Conservation (phyloP, 2,888 invertebrate species). For the Physocephala rufipes region DNA sequence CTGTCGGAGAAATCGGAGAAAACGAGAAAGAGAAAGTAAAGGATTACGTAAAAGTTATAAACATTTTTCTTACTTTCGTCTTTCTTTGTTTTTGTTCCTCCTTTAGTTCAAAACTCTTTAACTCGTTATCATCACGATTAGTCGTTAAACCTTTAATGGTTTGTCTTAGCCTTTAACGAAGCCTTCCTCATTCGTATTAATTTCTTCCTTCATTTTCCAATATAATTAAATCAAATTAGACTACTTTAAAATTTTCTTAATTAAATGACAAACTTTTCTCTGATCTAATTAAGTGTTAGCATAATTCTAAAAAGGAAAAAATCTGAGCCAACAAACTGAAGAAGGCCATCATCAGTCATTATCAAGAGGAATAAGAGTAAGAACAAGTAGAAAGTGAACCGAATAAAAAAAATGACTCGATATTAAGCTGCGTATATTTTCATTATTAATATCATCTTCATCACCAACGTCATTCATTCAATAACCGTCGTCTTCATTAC, state of each 20-base stretch:
- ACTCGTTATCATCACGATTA: no score
- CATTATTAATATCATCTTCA: conserved; percentile 5
- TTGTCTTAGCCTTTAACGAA: no score
- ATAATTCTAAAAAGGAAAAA: conserved; percentile 1
- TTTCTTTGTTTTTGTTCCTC: background rate
- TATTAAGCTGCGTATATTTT: background rate
- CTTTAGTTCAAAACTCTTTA: background rate
- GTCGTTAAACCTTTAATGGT: no score
- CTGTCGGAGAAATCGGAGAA: no score
- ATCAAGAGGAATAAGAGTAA: background rate
- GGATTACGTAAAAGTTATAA: no score
- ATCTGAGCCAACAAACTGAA: background rate
- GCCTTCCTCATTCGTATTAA: background rate
- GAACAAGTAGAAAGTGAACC: background rate
- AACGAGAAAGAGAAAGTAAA: no score
- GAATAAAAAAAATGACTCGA: background rate
- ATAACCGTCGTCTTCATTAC: background rate
- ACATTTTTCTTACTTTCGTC: background rate
- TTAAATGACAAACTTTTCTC: conserved; percentile 30
- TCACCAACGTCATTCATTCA: background rate
- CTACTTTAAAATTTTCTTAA: conserved; percentile 33
- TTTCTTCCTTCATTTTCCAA: background rate
- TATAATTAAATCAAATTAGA: conserved; percentile 38
- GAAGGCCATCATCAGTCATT: no score
- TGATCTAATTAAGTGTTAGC: conserved; percentile 23